phyloP scores from a whole-genome alignment of 2,797 vertebrate species.

The Meriones psammophilus region DNA sequence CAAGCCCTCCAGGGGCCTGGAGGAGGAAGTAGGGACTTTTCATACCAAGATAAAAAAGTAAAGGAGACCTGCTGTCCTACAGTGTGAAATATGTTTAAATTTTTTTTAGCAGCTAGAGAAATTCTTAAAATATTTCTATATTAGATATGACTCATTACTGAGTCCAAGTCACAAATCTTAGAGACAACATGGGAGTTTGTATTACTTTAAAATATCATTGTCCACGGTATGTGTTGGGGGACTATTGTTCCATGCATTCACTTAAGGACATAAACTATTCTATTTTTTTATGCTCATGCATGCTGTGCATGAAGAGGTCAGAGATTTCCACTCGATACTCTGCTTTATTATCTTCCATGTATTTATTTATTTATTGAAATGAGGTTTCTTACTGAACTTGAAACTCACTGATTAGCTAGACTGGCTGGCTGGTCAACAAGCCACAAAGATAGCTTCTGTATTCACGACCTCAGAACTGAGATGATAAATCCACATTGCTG shows the following conservation, averaged over 20 bases:
- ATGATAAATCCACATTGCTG: neutral
- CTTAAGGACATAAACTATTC: neutral
- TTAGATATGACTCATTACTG: slow-evolving; percentile 25
- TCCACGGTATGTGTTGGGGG: neutral
- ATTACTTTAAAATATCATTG: neutral
- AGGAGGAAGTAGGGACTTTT: neutral
- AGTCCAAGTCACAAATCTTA: slow-evolving; percentile 13
- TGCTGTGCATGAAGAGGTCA: neutral
- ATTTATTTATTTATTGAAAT: neutral
- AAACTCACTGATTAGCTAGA: neutral
- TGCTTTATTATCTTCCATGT: neutral
- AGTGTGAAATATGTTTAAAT: neutral
- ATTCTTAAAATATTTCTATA: slow-evolving; percentile 41
- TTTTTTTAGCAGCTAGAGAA: neutral
- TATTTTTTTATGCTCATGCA: neutral
- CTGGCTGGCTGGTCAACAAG: neutral
- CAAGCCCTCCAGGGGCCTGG: neutral
- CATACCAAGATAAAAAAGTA: neutral
- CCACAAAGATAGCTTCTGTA: neutral
- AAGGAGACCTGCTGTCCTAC: neutral
- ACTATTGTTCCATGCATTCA: neutral
- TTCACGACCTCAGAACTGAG: neutral
- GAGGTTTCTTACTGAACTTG: neutral
- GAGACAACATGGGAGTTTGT: neutral
- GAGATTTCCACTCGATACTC: neutral